These are phyloP conservation scores for Calliscelio sp. DNA, from an alignment of 2,888 invertebrate genomes.

Conservation along the genomic window DNA sequence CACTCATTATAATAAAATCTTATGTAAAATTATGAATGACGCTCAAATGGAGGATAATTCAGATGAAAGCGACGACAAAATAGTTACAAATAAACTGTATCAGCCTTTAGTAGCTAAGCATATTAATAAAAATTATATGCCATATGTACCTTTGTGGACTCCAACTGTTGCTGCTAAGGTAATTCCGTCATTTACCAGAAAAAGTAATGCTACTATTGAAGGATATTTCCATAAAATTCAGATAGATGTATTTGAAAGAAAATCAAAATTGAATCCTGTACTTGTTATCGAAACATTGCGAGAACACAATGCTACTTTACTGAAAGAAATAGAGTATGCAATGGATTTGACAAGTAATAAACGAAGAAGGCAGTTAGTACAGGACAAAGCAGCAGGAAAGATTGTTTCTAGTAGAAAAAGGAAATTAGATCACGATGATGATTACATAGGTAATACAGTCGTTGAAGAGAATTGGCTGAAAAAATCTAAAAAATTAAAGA, in stretches of 20 bases:
- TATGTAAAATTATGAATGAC: neutral
- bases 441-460: neutral
- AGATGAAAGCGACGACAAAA: neutral
- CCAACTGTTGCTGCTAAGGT: neutral
- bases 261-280: neutral
- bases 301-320: neutral
- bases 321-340: conserved; percentile 10
- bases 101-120: neutral
- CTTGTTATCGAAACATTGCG: conserved; percentile 4
- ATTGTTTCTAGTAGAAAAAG: neutral
- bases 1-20: neutral
- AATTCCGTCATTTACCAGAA: conserved; percentile 8
- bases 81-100: neutral
- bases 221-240: neutral
- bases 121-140: conserved; percentile 22
- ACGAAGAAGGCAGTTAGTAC: neutral
- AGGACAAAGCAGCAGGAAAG: neutral
- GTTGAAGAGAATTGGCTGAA: neutral
- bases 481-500: neutral
- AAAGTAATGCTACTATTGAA: conserved; percentile 27
- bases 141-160: conserved; percentile 20
- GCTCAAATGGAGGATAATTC: neutral
- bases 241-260: neutral
- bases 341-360: conserved; percentile 4
- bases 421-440: neutral